Conservation (phyloP, 2,113 vertebrate genomes). For the Xiphophorus couchianus region DNA sequence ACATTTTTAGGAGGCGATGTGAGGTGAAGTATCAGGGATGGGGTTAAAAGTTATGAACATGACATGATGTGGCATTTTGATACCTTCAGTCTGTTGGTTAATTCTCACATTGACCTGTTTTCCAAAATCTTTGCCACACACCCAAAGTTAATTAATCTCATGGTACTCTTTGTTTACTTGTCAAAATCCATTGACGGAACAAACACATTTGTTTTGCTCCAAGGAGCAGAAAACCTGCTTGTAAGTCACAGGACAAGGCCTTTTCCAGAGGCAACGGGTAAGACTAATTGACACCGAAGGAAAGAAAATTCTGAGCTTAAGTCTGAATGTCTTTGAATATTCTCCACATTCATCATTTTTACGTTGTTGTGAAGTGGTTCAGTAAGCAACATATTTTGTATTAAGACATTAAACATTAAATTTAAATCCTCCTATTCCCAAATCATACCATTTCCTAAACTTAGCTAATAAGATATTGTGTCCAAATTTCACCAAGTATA, state of each 20-base stretch:
- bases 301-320: constrained; percentile 61
- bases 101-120: background rate
- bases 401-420: background rate
- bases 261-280: constrained; percentile 11
- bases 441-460: too few species aligned
- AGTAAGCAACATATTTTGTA: background rate
- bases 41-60: background rate
- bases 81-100: background rate
- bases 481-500: background rate
- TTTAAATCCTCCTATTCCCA: background rate
- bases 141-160: constrained; percentile 4
- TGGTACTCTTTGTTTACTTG: background rate
- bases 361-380: constrained; percentile 7
- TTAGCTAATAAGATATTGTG: background rate
- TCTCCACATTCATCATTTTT: constrained; percentile 13
- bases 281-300: constrained; percentile 33
- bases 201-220: background rate
- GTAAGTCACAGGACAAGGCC: constrained; percentile 17
- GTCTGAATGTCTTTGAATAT: constrained; percentile 17
- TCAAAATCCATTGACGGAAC: constrained; percentile 1
- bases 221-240: constrained; percentile 15
- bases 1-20: background rate
- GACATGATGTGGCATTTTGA: background rate
- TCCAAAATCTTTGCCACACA: background rate
- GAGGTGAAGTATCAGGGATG: background rate